These are phyloP conservation scores for Caenorhabditis afra DNA, from an alignment of 2,888 invertebrate species.

Conservation along the genomic window DNA sequence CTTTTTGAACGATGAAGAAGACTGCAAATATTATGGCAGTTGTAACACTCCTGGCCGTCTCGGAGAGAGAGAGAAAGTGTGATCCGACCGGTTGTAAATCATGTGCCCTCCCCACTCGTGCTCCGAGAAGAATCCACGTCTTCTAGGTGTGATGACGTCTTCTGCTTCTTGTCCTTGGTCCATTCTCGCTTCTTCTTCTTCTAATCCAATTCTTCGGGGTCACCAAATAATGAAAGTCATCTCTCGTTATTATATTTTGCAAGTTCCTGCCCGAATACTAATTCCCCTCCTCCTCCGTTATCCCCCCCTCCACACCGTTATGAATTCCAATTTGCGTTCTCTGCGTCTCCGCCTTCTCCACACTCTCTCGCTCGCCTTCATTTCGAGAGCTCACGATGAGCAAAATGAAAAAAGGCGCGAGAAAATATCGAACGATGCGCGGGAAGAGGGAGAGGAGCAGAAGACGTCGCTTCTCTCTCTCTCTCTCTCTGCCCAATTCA, in stretches of 20 bases:
- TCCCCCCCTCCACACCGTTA: constrained; percentile 10
- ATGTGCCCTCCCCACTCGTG: not conserved
- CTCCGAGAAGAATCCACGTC: not conserved
- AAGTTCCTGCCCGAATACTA: constrained; percentile 49
- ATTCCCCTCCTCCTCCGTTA: constrained; percentile 31
- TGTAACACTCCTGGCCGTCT: too few relatives aligned
- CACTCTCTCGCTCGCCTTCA: not conserved
- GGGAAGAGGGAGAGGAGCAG: not conserved
- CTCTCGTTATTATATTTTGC: constrained; percentile 33
- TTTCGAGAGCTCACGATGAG: not conserved
- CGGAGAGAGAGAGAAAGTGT: too few relatives aligned
- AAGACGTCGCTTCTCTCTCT: not conserved
- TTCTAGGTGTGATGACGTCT: constrained; percentile 5
- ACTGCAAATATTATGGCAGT: not conserved
- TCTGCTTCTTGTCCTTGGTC: not conserved
- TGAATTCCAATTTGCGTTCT: constrained; percentile 44
- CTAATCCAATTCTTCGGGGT: constrained; percentile 27
- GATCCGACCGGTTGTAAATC: not conserved
- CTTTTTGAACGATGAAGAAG: too few relatives aligned
- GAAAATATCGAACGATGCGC: constrained; percentile 3
- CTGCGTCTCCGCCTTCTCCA: not conserved
- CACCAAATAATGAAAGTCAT: constrained; percentile 22
- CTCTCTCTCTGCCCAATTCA: too few relatives aligned
- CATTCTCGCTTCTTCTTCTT: not conserved
- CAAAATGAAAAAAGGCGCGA: constrained; percentile 22